phyloP scores from a whole-genome alignment of 2,888 invertebrate species.

The Rhimphoctona megacephalus region DNA sequence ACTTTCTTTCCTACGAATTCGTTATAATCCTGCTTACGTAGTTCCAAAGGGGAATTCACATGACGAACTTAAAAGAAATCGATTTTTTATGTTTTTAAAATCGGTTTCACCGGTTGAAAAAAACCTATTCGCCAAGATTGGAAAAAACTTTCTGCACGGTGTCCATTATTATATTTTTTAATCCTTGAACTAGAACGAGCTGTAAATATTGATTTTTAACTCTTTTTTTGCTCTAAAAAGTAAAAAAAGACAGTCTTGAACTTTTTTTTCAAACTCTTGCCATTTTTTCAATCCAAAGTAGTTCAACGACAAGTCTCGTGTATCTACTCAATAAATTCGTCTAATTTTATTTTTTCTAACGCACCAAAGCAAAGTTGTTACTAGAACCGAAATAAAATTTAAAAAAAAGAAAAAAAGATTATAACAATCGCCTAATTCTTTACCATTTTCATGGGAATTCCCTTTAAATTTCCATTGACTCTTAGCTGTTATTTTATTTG shows the following conservation, averaged over 20 bases:
- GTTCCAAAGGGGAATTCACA: neutral
- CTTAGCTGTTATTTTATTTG: neutral
- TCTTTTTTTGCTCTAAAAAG: too few relatives aligned
- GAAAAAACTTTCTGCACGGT: neutral
- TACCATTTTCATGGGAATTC: neutral
- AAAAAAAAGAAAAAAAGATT: neutral
- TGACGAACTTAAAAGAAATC: neutral
- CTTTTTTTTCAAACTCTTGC: too few relatives aligned
- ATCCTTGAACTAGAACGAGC: too few relatives aligned
- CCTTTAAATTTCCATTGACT: neutral
- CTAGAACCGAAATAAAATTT: too few relatives aligned
- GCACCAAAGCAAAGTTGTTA: too few relatives aligned
- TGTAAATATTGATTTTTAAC: too few relatives aligned
- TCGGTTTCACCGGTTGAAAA: neutral
- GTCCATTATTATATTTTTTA: neutral
- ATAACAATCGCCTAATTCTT: neutral
- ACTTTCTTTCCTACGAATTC: conserved; percentile 39
- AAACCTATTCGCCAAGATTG: too few relatives aligned
- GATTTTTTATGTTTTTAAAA: neutral
- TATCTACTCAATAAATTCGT: too few relatives aligned
- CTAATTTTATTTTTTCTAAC: too few relatives aligned
- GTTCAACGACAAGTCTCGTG: too few relatives aligned
- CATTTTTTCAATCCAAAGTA: too few relatives aligned
- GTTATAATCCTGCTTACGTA: conserved; percentile 24
- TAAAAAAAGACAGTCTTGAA: too few relatives aligned